Percentiles rank a stretch among this genome's conserved stretches.
These are phyloP conservation scores for Nothura maculosa DNA, from an alignment of 2,797 vertebrate genomes.

Conservation along the genomic window DNA sequence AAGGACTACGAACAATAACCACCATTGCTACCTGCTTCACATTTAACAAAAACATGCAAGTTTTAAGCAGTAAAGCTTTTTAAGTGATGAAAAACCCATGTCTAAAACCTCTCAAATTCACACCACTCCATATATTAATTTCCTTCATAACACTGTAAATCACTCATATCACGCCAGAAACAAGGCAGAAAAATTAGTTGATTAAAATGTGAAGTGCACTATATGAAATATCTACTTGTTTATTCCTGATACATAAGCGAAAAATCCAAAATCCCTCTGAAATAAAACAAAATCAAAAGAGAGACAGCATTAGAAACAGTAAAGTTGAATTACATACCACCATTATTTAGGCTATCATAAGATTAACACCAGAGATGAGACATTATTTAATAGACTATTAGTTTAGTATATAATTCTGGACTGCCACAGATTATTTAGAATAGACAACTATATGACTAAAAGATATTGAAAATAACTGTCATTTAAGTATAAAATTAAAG, in stretches of 20 bases:
- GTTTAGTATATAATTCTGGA: background rate
- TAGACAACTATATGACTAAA: background rate
- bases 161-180: background rate
- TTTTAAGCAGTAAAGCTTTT: background rate
- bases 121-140: background rate
- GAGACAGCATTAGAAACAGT: conserved; percentile 10
- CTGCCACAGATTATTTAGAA: background rate
- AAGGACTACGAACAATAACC: background rate
- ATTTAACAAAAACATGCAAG: background rate
- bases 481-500: background rate
- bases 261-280: conserved; percentile 70
- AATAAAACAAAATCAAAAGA: conserved; percentile 53
- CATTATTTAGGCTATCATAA: background rate
- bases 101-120: background rate
- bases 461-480: background rate
- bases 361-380: background rate
- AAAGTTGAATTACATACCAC: background rate
- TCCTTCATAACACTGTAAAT: background rate
- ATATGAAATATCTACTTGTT: conserved; percentile 61
- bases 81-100: background rate
- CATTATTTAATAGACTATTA: background rate
- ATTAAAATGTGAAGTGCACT: conserved; percentile 38
- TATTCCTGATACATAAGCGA: conserved; percentile 61
- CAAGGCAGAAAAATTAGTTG: conserved; percentile 11
- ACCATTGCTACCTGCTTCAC: background rate